phyloP scores from a whole-genome alignment of 2,888 invertebrate genomes.

The Tenodera sinensis region DNA sequence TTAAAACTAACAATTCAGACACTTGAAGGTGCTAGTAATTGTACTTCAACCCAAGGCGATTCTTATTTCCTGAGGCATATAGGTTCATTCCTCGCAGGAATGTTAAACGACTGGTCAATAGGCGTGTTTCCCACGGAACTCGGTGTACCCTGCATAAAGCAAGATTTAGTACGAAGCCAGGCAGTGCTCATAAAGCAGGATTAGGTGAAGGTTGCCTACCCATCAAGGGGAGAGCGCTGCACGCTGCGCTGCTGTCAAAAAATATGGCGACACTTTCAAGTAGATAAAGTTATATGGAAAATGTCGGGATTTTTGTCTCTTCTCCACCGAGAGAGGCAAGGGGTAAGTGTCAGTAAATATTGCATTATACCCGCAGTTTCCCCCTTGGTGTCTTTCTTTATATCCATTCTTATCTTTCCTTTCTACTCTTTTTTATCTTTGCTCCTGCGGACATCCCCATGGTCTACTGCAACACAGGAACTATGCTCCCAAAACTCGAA shows the following conservation, averaged over 20 bases:
- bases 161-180: not conserved
- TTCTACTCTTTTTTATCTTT: not conserved
- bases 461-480: not conserved
- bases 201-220: constrained; percentile 8
- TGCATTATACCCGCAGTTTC: not conserved
- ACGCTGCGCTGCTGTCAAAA: not conserved
- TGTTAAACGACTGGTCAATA: constrained; percentile 3
- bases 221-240: not conserved
- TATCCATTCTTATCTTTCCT: not conserved
- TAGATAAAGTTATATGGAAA: constrained; percentile 11
- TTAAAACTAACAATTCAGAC: no score
- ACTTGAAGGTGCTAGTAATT: no score
- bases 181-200: constrained; percentile 11
- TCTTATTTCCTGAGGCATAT: no score
- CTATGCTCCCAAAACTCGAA: not conserved
- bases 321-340: not conserved
- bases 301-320: not conserved
- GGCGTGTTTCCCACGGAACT: not conserved
- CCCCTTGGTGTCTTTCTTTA: not conserved
- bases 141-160: not conserved
- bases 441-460: not conserved
- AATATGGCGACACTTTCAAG: constrained; percentile 9
- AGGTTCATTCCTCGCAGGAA: not conserved
- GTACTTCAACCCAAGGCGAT: no score
- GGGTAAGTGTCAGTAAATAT: not conserved